Evolutionary conservation across 1,140 invertebrate genomes (phyloP), one percentile per base, ranked within the genome.

Genomic region (Fopius arisanus): DNA sequence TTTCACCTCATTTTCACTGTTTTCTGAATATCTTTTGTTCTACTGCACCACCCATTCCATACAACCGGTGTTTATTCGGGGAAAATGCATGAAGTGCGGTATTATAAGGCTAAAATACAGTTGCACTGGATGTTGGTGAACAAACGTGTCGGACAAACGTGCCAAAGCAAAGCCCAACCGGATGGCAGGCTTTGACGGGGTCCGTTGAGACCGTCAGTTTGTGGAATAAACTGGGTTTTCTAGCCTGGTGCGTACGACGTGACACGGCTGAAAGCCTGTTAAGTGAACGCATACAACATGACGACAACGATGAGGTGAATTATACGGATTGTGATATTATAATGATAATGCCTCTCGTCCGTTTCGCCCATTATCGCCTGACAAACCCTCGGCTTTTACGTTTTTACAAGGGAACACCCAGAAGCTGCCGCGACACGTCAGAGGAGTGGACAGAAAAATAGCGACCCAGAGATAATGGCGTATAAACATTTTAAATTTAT

Each of bases 191-290:
- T 75, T 73, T 79, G 78, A 78, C 71, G 74, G 67, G 73, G 74
- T 73, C 19, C 73, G 72, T 67, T 73, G 75, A 78, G 51, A 73
- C 40, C 67, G 66, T 73, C 73, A 79, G 80, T 80, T 80, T 81
- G 78, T 48, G 69, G 76, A 81, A 82, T 79, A 82, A 82, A 82
- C 78, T 80, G n/a, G n/a, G 76, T 81, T 80, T 78, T 75, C 59
- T 62, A 43, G 41, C 41, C 48, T 54, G 21, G 48, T 59, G 69
- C 41, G 43, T 51, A 41, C 59, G 48, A 63, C 16, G 67, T 48
- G 59, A 70, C 59, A 41, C 31, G 51, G 29, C 26, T 31, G 29
- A 43, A 68, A 37, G 31, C 21, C 16, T 4, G 14, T 14, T 21
- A 21, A 51, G 43, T 51, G 43, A 21, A 51, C 43, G 43, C 43